Evolutionary conservation across 2,113 vertebrate species (phyloP).

Genomic region (western clawed frog (Xenopus tropicalis)): DNA sequence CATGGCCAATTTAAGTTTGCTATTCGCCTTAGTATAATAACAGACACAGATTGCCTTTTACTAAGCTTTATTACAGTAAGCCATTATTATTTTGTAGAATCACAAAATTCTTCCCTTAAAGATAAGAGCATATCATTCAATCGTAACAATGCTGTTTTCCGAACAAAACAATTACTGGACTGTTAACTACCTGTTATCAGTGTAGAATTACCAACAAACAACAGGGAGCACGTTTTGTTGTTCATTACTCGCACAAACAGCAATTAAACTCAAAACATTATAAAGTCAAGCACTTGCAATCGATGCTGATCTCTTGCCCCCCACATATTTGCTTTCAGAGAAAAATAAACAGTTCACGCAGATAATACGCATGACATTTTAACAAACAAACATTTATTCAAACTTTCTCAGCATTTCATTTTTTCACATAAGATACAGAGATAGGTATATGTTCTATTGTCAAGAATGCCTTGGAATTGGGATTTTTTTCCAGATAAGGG

Average conservation of each 20-base stretch:
- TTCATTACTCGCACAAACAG: slow-evolving; percentile 30
- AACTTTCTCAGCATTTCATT: too few species aligned
- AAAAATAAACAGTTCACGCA: slow-evolving; percentile 34
- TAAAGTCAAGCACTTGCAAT: slow-evolving; percentile 40
- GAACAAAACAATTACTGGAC: slow-evolving; percentile 25
- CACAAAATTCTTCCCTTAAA: not conserved
- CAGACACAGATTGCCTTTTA: too few species aligned
- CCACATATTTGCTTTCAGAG: slow-evolving; percentile 37
- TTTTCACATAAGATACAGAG: too few species aligned
- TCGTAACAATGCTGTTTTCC: slow-evolving; percentile 1
- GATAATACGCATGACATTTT: slow-evolving; percentile 42
- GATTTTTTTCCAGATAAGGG: too few species aligned
- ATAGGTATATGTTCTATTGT: too few species aligned
- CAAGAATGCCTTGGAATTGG: too few species aligned
- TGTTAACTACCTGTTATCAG: slow-evolving; percentile 27
- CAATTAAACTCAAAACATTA: slow-evolving; percentile 34
- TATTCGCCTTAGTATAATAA: too few species aligned
- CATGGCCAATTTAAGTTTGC: too few species aligned
- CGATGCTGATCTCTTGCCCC: slow-evolving; percentile 42
- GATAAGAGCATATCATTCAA: not conserved
- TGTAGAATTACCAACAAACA: slow-evolving; percentile 20
- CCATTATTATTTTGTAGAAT: not conserved
- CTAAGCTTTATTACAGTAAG: too few species aligned
- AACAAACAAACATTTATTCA: slow-evolving; percentile 23
- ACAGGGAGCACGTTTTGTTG: slow-evolving; percentile 35